Evolutionary conservation across 2,888 invertebrate genomes (phyloP), one percentile per base, ranked within the genome.

Genomic region (Clunio marinus): DNA sequence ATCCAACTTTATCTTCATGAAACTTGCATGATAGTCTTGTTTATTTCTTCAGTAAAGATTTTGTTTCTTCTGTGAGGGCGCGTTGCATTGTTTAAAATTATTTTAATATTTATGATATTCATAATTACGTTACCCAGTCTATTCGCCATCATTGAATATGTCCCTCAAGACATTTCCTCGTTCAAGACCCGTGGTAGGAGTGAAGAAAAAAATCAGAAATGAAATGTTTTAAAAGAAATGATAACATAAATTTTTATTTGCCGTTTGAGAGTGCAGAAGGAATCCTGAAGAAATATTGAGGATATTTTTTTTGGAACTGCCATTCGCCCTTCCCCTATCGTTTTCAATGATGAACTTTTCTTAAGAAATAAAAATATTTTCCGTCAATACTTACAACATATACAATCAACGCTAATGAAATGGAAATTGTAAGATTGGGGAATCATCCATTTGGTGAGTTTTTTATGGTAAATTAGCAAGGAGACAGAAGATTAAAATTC

Each of bases 31-130:
- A n/a, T n/a, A n/a, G n/a, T n/a, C n/a, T n/a, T 51, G 7, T 51
- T 51, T 20, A 17, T 22, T 51, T 4, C 4, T 51, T 22, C 51
- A 17, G 22, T 8, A 20, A n/a, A n/a, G 10, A 41, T 41, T 41
- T n/a, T 41, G 41, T 41, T 41, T 41, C n/a, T n/a, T n/a, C n/a
- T 41, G 7, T 41, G 32, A 32, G 10, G 7, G 7, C 32, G 5
- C 32, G 5, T 10, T 32, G 32, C 41, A n/a, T 41, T 41, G 41
- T 13, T 41, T 2, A 10, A 45, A 63, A 37, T 46, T 27, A 63
- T 45, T 63, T 63, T 45, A 63, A 63, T 63, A 63, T 63, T 63
- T 45, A 63, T 63, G 45, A 63, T 63, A 46, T 63, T 63, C 63
- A 63, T 45, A 63, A 63, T 63, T 63, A 45, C 20, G 37, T 24